Conservation (phyloP, 2,797 vertebrate species). For the Pseudochirops cupreus region DNA sequence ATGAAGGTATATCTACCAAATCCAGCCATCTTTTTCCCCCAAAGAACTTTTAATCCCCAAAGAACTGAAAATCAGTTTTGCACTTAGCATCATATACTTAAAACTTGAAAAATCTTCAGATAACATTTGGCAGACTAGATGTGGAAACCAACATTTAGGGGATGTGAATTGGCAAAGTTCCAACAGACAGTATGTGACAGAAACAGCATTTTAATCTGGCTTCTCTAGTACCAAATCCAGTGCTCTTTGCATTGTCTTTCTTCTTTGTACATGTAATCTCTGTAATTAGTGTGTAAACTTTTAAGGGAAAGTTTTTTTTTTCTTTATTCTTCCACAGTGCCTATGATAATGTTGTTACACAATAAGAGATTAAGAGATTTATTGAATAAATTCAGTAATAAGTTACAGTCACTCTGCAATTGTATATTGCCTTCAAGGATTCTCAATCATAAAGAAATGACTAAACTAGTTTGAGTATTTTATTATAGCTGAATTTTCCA, state of each 20-base stretch:
- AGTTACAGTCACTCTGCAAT: neutral
- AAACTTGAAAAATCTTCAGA: neutral
- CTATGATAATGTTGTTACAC: neutral
- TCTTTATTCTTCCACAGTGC: neutral
- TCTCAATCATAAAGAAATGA: neutral
- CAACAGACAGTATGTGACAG: no score
- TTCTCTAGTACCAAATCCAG: no score
- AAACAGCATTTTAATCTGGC: no score
- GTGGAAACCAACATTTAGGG: no score
- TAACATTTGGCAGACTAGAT: no score
- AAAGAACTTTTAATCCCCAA: neutral
- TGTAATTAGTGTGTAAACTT: no score
- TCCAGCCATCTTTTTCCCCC: neutral
- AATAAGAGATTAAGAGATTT: neutral
- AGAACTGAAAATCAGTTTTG: neutral
- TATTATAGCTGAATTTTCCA: neutral
- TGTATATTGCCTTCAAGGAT: neutral
- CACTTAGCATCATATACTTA: neutral
- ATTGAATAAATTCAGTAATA: neutral
- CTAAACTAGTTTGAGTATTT: neutral
- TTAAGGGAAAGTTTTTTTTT: neutral
- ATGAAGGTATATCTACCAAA: neutral
- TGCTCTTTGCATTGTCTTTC: no score
- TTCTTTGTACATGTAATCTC: no score
- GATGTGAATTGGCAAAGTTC: no score